Evolutionary conservation across 2,888 invertebrate genomes (phyloP), one percentile per base, ranked within the genome.

Genomic region (Synanthedon andrenaeformis): DNA sequence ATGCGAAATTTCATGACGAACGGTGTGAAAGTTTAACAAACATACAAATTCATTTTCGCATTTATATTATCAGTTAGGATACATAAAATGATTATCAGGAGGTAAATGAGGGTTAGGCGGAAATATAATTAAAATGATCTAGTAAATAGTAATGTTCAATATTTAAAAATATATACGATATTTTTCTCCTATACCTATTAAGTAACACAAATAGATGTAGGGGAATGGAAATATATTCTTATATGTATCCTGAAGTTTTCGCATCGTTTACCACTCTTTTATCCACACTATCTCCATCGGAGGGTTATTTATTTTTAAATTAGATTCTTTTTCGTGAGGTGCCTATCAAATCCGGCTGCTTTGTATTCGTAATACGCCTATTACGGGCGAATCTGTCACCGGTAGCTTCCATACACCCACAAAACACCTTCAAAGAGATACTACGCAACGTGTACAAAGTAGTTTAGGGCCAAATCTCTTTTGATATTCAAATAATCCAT

Each of bases 271-370:
- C n/a, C 45, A 45, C 45, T 45, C 45, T 14, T n/a, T 45, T 45
- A 51, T 53, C 53, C 49, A 49, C 52, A 55, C 53, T 41, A 45
- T 45, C 45, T 14, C 13, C n/a, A 45, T 8, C n/a, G 45, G 45
- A 13, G 45, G 58, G 62, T 59, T 56, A 64, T 69, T 69, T 66
- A 62, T 63, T 70, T 74, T 69, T 65, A 77, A 77, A 78, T 79
- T 78, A 69, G 74, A 78, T 79, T 74, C 60, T 42, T 61, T 67
- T 70, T 66, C 66, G 67, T 45, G 66, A 41, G 48, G 45, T 49
- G 28, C 13, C 42, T 53, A 57, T 58, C 59, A 54, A 61, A 61
- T 59, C 55, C 45, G 13, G n/a, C 62, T 66, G 60, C 69, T 71
- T 70, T 69, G 65, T 70, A 67, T 67, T 69, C 68, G 57, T 61